A percentile compares a stretch with the other conserved stretches of the same genome.
phyloP scores from a whole-genome alignment of 1,140 invertebrate species.

The Carcinoscorpius rotundicauda region DNA sequence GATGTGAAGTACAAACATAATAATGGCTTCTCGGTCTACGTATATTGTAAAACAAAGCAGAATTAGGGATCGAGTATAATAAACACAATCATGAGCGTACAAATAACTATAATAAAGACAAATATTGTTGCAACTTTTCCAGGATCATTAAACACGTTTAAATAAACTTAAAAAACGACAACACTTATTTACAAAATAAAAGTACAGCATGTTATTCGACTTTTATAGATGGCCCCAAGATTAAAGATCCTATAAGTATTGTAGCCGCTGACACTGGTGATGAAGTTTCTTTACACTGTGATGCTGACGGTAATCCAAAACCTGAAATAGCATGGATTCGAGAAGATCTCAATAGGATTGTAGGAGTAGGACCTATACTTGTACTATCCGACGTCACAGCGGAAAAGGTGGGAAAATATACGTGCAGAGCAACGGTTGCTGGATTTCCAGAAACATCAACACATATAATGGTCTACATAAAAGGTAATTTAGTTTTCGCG shows the following conservation, averaged over 20 bases:
- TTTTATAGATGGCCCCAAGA: conserved; percentile 65
- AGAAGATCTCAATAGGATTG: conserved; percentile 38
- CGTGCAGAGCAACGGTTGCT: conserved; percentile 65
- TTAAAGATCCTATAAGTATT: conserved; percentile 56
- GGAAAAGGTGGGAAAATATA: conserved; percentile 68
- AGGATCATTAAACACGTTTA: too few species aligned
- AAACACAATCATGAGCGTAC: too few species aligned
- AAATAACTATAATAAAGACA: too few species aligned
- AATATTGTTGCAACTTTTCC: too few species aligned
- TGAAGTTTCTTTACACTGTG: conserved; percentile 64
- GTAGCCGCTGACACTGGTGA: conserved; percentile 68
- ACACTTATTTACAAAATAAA: too few species aligned
- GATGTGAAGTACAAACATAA: too few species aligned
- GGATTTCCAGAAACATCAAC: conserved; percentile 65
- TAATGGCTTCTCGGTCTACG: too few species aligned
- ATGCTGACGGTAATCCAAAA: conserved; percentile 77
- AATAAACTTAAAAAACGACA: too few species aligned
- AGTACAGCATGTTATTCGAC: too few species aligned
- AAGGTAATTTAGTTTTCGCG: conserved; percentile 39
- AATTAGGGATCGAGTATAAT: too few species aligned
- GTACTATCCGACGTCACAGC: conserved; percentile 42
- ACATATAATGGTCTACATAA: conserved; percentile 67
- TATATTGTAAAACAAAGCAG: too few species aligned
- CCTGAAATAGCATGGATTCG: conserved; percentile 79
- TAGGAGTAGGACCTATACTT: conserved; percentile 26